Conservation (phyloP, 2,888 invertebrate species). For the Phortica magna region DNA sequence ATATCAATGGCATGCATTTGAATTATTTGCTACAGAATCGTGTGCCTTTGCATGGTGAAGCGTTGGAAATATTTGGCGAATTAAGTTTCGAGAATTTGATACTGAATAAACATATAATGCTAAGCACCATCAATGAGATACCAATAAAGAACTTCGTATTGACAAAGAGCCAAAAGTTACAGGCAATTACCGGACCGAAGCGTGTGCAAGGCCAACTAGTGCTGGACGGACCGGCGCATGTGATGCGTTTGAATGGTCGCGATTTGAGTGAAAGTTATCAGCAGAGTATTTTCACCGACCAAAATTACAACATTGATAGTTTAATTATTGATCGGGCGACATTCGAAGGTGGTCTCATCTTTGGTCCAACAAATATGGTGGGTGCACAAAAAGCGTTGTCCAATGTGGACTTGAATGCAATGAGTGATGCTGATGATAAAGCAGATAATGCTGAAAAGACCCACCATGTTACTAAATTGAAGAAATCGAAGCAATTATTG, state of each 20-base stretch:
- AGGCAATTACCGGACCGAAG: conserved; percentile 65
- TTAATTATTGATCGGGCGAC: conserved; percentile 62
- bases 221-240: conserved; percentile 66
- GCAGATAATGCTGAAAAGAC: conserved; percentile 5
- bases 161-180: conserved; percentile 56
- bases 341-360: conserved; percentile 62
- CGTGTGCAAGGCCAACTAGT: conserved; percentile 59
- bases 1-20: conserved; percentile 67
- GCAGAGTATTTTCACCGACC: conserved; percentile 63
- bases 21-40: conserved; percentile 70
- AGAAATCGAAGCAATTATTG: conserved; percentile 49
- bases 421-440: conserved; percentile 2
- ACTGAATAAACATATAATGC: conserved; percentile 55
- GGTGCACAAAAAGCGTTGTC: neutral
- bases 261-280: conserved; percentile 66
- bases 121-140: conserved; percentile 70
- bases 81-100: conserved; percentile 67
- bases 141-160: conserved; percentile 63
- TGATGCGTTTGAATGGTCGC: conserved; percentile 62
- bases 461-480: neutral
- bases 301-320: conserved; percentile 66
- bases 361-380: conserved; percentile 24
- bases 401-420: neutral
- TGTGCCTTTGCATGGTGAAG: conserved; percentile 59
- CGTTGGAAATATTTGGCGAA: conserved; percentile 68